Evolutionary conservation across 2,888 invertebrate genomes (phyloP).

Genomic region (Melinopterus prodromus): DNA sequence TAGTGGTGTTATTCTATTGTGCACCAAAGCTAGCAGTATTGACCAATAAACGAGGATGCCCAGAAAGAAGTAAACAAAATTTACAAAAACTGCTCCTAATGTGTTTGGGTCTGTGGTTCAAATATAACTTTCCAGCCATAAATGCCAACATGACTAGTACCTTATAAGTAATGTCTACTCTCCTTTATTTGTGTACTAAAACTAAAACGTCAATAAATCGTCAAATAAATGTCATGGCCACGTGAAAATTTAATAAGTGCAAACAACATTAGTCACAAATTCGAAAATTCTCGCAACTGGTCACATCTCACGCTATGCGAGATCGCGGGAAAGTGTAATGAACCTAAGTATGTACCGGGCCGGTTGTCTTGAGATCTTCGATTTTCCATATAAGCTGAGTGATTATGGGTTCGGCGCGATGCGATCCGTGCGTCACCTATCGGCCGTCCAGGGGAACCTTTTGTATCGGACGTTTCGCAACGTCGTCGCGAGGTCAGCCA

Average conservation of each 20-base stretch:
- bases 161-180: too few relatives aligned
- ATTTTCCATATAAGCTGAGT: not conserved
- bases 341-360: not conserved
- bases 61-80: too few relatives aligned
- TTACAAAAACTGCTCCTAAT: too few relatives aligned
- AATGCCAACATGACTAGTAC: too few relatives aligned
- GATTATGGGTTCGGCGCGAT: not conserved
- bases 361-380: conserved; percentile 4
- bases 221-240: not conserved
- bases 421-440: not conserved
- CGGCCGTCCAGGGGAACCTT: not conserved
- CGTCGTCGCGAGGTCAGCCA: conserved; percentile 41
- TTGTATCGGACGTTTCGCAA: conserved; percentile 37
- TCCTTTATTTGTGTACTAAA: too few relatives aligned
- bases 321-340: not conserved
- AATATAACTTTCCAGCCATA: too few relatives aligned
- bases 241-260: not conserved
- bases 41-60: too few relatives aligned
- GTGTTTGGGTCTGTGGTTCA: too few relatives aligned
- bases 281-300: not conserved
- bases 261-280: not conserved
- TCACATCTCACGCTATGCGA: not conserved
- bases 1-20: too few relatives aligned
- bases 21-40: too few relatives aligned
- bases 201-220: too few relatives aligned